phyloP scores from a whole-genome alignment of 2,888 invertebrate species.

The Leucophora obtusa region DNA sequence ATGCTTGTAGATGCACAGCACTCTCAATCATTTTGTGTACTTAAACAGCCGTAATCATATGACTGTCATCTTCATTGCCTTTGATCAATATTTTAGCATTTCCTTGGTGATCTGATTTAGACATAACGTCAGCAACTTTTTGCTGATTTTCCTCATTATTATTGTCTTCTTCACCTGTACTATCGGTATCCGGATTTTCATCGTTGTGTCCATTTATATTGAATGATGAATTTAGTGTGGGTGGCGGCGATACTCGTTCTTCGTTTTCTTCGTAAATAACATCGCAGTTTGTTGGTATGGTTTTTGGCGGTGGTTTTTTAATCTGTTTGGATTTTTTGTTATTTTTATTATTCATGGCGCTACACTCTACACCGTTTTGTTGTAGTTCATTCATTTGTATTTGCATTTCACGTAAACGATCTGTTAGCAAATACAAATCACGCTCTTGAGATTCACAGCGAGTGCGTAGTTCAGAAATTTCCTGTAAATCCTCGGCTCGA shows the following conservation, averaged over 20 bases:
- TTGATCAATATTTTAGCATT: slow-evolving; percentile 67
- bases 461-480: slow-evolving; percentile 80
- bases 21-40: slow-evolving; percentile 36
- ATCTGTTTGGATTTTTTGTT: slow-evolving; percentile 66
- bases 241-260: slow-evolving; percentile 73
- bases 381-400: slow-evolving; percentile 78
- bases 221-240: slow-evolving; percentile 58
- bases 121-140: slow-evolving; percentile 49
- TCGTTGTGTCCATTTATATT: slow-evolving; percentile 62
- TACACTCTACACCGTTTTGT: slow-evolving; percentile 69
- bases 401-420: slow-evolving; percentile 81
- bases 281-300: slow-evolving; percentile 77
- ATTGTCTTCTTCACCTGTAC: slow-evolving; percentile 5
- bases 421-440: slow-evolving; percentile 81
- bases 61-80: slow-evolving; percentile 72
- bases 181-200: slow-evolving; percentile 68
- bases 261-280: slow-evolving; percentile 79
- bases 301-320: slow-evolving; percentile 76
- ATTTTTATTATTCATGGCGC: slow-evolving; percentile 45
- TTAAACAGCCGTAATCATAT: slow-evolving; percentile 73
- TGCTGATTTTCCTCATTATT: slow-evolving; percentile 63
- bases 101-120: slow-evolving; percentile 48
- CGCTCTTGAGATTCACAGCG: slow-evolving; percentile 82
- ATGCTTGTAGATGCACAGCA: background rate
- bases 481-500: slow-evolving; percentile 80